Evolutionary conservation across 2,797 vertebrate genomes (phyloP), one percentile per base, ranked within the genome.

Genomic region (Heteromormyrus szaboi): DNA sequence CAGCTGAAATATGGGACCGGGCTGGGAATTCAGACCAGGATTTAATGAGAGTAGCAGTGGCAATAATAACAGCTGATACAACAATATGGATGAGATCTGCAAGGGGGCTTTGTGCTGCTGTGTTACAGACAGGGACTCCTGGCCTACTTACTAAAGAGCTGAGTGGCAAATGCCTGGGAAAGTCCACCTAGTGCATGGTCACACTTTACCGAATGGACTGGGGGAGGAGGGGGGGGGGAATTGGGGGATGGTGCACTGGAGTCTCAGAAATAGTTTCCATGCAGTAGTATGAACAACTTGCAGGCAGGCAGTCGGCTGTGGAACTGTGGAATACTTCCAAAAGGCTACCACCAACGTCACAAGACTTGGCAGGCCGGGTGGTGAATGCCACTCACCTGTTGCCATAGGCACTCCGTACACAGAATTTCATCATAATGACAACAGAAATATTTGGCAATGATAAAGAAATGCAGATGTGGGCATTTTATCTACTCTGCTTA

Each of bases 211-310:
- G 79, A 46, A 76, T 17, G 72, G 37, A 12, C 14, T n/a, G 85
- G 7, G 86, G 29, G 29, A 44, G 85, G 8, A 19, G 54, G 86
- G 19, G 54, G 19, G 54, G 41, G 53, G 54, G 84, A 85, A 54
- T 46, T 46, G 50, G n/a, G 51, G 51, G 50, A 12, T 29, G 51
- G 51, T 56, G 53, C 76, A 81, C 25, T 85, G 85, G 44, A 59
- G 89, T 14, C 41, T 19, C 76, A 53, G 86, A 87, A 88, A 89
- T 89, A 89, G 76, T 89, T 89, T 89, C 89, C 89, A 88, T 48
- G 33, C 41, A 50, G 54, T 22, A 85, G 53, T 11, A 85, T 56
- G 79, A n/a, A 59, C 33, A 19, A 79, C 44, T 48, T 84, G 25
- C 53, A 51, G 89, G 48, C 72, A 46, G 51, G 25, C n/a, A 6